These are phyloP conservation scores for Phoxinus phoxinus DNA, from an alignment of 2,113 vertebrate species.

Conservation along the genomic window DNA sequence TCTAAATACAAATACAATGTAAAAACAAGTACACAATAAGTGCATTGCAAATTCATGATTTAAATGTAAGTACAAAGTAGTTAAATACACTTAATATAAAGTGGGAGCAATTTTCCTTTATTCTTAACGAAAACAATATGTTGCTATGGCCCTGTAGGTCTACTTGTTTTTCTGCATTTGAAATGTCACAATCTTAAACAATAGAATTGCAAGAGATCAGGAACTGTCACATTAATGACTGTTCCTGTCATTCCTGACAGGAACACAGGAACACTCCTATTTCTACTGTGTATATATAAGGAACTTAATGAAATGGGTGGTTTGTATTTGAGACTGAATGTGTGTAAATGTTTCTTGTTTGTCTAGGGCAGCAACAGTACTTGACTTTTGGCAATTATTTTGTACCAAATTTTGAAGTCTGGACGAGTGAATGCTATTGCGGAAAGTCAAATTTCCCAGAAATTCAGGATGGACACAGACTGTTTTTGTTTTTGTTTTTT, in stretches of 20 bases:
- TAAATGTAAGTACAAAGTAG: no score
- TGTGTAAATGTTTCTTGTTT: not conserved
- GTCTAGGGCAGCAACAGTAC: not conserved
- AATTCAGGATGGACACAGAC: no score
- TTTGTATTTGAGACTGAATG: not conserved
- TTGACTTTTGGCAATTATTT: no score
- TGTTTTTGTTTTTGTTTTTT: no score
- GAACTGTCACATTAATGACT: not conserved
- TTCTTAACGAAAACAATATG: not conserved
- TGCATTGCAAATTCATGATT: no score
- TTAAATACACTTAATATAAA: no score
- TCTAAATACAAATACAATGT: no score
- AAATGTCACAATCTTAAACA: not conserved
- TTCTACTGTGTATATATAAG: not conserved
- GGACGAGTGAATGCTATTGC: not conserved
- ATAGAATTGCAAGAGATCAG: not conserved
- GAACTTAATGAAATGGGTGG: not conserved
- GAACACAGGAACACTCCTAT: no score
- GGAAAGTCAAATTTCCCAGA: not conserved
- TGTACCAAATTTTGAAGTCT: not conserved
- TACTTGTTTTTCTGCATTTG: not conserved
- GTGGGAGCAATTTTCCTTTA: not conserved
- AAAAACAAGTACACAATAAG: no score
- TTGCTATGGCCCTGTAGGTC: not conserved
- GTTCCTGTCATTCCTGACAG: no score